These are phyloP conservation scores for Hyperoodon ampullatus DNA, from an alignment of 2,113 vertebrate genomes.

Conservation along the genomic window DNA sequence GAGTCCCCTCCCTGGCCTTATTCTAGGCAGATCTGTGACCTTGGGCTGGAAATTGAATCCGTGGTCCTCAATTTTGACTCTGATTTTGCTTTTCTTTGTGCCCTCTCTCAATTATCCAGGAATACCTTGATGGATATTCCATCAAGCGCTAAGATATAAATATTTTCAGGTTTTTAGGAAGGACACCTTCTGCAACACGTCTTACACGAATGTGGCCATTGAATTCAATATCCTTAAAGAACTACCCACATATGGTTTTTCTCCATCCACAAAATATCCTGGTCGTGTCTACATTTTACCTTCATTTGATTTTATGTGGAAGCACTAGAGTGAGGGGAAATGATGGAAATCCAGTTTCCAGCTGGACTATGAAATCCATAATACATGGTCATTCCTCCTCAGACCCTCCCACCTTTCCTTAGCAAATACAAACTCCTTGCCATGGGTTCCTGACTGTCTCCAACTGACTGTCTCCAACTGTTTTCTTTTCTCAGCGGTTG, in stretches of 20 bases:
- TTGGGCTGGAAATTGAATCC: background rate
- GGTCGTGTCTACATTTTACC: background rate
- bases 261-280: background rate
- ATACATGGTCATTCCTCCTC: background rate
- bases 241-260: background rate
- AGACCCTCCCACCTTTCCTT: background rate
- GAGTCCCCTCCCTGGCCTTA: background rate
- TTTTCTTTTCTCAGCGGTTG: background rate
- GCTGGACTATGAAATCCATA: background rate
- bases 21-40: background rate
- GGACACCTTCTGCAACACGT: background rate
- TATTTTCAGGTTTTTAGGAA: background rate
- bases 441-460: background rate
- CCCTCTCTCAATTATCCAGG: background rate
- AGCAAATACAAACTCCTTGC: background rate
- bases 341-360: conserved; percentile 1
- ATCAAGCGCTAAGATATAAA: background rate
- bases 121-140: background rate
- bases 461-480: background rate
- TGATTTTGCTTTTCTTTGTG: background rate
- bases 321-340: background rate
- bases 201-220: background rate
- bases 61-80: background rate
- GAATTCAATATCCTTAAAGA: background rate
- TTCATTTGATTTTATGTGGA: background rate